These are phyloP conservation scores for Natator depressus DNA, from an alignment of 2,113 vertebrate species.

Conservation along the genomic window DNA sequence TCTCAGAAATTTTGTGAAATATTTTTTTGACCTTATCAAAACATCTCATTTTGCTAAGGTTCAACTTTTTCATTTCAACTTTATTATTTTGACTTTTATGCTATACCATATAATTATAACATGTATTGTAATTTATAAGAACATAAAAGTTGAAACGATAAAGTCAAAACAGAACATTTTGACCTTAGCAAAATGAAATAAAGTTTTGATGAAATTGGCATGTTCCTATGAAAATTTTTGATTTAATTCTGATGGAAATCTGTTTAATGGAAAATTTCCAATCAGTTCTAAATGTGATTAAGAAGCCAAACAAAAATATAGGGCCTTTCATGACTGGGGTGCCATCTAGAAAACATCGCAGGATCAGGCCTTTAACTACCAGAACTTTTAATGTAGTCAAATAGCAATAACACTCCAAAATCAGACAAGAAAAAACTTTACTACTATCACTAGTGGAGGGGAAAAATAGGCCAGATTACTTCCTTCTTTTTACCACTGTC, in stretches of 20 bases:
- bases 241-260: neutral
- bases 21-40: neutral
- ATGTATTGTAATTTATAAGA: neutral
- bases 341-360: neutral
- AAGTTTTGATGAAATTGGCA: neutral
- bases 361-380: neutral
- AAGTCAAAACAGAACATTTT: neutral
- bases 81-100: neutral
- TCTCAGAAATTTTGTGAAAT: neutral
- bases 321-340: neutral
- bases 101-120: neutral
- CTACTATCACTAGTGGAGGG: neutral
- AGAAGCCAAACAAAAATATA: neutral
- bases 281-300: neutral
- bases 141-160: neutral
- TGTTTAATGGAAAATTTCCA: neutral
- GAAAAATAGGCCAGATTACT: neutral
- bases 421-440: neutral
- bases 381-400: neutral
- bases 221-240: neutral
- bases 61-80: neutral
- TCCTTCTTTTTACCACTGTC: accelerated
- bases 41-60: neutral
- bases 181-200: neutral
- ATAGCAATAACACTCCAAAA: neutral